Evolutionary conservation across 2,888 invertebrate species (phyloP).

Genomic region (Pachliopta kotzebuea): DNA sequence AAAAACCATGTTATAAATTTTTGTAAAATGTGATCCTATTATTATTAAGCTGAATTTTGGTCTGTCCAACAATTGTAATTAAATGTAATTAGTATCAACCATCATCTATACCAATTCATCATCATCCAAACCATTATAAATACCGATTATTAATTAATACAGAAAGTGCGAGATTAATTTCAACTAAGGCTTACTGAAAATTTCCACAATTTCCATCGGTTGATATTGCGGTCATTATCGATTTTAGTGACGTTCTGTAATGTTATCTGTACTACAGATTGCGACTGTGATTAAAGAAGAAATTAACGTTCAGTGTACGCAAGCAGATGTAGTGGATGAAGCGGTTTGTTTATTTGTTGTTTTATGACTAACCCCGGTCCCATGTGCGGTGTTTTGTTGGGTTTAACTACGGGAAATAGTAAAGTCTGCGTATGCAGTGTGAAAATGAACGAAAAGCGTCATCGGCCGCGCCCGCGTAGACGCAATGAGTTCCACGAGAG

Average conservation of each 20-base stretch:
- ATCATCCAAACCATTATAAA: too few relatives aligned
- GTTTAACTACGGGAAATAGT: slow-evolving; percentile 17
- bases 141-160: background rate
- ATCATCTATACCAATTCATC: too few relatives aligned
- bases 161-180: slow-evolving; percentile 9
- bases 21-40: too few relatives aligned
- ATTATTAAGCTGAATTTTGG: background rate
- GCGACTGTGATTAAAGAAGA: slow-evolving; percentile 54
- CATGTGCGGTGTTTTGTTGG: slow-evolving; percentile 25
- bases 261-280: slow-evolving; percentile 66
- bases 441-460: slow-evolving; percentile 60
- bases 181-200: slow-evolving; percentile 27
- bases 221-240: slow-evolving; percentile 54
- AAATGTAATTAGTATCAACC: too few relatives aligned
- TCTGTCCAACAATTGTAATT: too few relatives aligned
- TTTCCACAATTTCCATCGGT: slow-evolving; percentile 42
- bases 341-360: slow-evolving; percentile 43
- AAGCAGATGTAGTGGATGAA: slow-evolving; percentile 43
- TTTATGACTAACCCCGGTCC: slow-evolving; percentile 32
- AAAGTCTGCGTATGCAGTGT: slow-evolving; percentile 34
- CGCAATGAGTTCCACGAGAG: slow-evolving; percentile 65
- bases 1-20: too few relatives aligned
- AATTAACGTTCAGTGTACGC: slow-evolving; percentile 63
- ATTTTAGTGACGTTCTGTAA: slow-evolving; percentile 58
- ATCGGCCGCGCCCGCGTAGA: slow-evolving; percentile 62